Base-by-base conservation (phyloP, 2,888 invertebrate species). In the Poecilobothrus nobilitatus region DNA sequence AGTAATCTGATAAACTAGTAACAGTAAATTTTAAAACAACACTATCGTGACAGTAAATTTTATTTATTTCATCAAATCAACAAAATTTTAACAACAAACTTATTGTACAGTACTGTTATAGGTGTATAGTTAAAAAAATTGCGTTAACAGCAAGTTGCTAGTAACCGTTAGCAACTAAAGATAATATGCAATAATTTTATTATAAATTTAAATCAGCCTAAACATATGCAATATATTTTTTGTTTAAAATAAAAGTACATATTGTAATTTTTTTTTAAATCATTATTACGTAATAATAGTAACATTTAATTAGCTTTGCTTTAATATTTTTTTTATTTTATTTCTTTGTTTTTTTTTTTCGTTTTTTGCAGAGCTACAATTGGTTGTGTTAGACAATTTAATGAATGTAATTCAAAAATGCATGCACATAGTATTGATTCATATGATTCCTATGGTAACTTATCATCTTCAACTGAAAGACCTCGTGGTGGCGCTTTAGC, bases 401-500 rank as follows among this genome's bases (percentile, higher is more conserved):
- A 76, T 76, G 74, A 71, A 65, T 72, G 74, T 62, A 72, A 73
- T 63, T 76, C 73, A 70, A 76, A 75, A 76, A 81, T 81, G 79
- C 81, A 82, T 75, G 77, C 81, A 65, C 81, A 82, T 76, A 65
- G 63, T n/a, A 64, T 63, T 70, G 73, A 78, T 72, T 74, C 76
- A 71, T 76, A 76, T 70, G 76, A 78, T 69, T 77, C 79, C 76
- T 78, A 78, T 75, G 80, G 78, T 72, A 80, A 76, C 71, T 76
- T 80, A 78, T 80, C 81, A 37, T 69, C 73, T 69, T 79, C 78
- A 66, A 76, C 77, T 71, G 81, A 82, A 76, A 78, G 82, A 71
- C 80, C 81, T 74, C 80, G 81, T 72, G 81, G 80, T 80, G 90
- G 91, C 73, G 92, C 91, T 71, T 84, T 94, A 74, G 92, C 94